These are phyloP conservation scores for Melanostoma scalare DNA, from an alignment of 2,888 invertebrate species.

Conservation along the genomic window DNA sequence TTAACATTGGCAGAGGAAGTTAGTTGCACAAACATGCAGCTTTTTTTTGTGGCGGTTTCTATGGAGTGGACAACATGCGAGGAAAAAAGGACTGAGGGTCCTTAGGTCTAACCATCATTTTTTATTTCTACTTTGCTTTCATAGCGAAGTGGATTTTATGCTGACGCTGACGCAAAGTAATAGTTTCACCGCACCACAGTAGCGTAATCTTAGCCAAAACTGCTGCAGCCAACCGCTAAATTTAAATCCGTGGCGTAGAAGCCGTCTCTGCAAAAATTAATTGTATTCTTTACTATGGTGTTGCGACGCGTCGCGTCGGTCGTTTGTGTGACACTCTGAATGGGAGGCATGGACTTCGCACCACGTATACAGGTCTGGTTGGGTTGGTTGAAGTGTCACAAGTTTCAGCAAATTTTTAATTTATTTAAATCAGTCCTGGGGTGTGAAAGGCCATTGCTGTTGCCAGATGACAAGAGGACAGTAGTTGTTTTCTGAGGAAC, in stretches of 20 bases:
- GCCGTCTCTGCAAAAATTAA: constrained; percentile 60
- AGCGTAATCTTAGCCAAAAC: constrained; percentile 43
- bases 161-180: constrained; percentile 54
- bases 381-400: constrained; percentile 12
- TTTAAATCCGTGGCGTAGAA: constrained; percentile 40
- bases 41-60: neutral
- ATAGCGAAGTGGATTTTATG: constrained; percentile 37
- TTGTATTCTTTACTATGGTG: constrained; percentile 43
- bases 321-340: neutral
- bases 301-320: neutral
- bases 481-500: too few species aligned
- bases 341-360: neutral
- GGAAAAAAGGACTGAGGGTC: constrained; percentile 1
- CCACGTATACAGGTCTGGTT: neutral
- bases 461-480: neutral
- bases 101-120: constrained; percentile 25
- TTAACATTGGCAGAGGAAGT: constrained; percentile 58
- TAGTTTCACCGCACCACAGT: constrained; percentile 12
- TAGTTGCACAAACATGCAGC: constrained; percentile 37
- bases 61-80: constrained; percentile 32
- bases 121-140: constrained; percentile 14
- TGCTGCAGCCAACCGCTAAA: constrained; percentile 64
- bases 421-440: constrained; percentile 31
- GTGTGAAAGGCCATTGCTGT: constrained; percentile 6
- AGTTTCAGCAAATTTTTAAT: constrained; percentile 28